These are phyloP conservation scores for Invenusta paracnida DNA, from an alignment of 2,888 invertebrate species.

Conservation along the genomic window DNA sequence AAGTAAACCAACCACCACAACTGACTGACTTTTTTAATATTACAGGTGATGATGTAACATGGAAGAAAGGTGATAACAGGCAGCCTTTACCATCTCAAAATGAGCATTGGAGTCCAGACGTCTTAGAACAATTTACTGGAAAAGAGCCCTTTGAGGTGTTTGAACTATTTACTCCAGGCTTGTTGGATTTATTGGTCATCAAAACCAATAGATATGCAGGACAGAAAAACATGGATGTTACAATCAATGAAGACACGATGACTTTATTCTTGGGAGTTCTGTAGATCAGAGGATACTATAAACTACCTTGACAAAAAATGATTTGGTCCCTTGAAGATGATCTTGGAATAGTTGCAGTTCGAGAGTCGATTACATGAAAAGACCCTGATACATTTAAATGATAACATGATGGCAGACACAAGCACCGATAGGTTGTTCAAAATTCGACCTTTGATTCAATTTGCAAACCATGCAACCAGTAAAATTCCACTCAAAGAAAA, in stretches of 20 bases:
- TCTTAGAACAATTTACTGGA: not conserved
- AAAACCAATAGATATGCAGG: constrained; percentile 3
- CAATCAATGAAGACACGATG: not conserved
- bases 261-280: not conserved
- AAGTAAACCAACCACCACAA: too few species aligned
- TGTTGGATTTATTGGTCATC: not conserved
- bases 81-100: not conserved
- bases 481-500: not conserved
- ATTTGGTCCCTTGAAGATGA: constrained; percentile 25
- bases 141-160: constrained; percentile 6
- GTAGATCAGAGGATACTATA: not conserved
- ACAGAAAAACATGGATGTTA: not conserved
- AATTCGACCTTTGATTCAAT: not conserved
- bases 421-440: constrained; percentile 6
- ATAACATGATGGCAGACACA: not conserved
- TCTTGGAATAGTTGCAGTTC: not conserved
- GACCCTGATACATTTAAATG: constrained; percentile 27
- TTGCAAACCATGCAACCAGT: not conserved
- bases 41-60: too few species aligned
- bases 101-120: not conserved
- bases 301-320: not conserved
- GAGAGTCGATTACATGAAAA: too few species aligned
- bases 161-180: not conserved
- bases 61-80: not conserved
- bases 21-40: too few species aligned